Evolutionary conservation across 2,797 vertebrate species (phyloP), one percentile per base, ranked within the genome.

Genomic region (Pogonophryne albipinna): DNA sequence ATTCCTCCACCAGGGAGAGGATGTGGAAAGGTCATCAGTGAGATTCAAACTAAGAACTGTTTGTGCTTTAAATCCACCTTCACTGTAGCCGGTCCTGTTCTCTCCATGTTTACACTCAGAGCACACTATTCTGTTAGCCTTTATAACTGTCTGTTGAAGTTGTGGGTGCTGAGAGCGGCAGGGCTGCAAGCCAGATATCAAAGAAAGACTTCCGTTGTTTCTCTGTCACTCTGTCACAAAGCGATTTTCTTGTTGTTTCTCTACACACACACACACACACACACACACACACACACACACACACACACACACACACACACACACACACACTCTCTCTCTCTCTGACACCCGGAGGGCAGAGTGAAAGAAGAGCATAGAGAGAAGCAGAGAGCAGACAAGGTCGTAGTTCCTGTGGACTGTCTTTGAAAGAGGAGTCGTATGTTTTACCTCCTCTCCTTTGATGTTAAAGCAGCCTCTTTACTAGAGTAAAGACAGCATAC

Each of bases 401-500:
- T 92, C 82, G 31, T 72, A 50, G 85, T 86, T 92, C 85, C 87
- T 82, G 87, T 88, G 78, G 92, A 85, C 88, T 82, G 89, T 88
- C 89, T 92, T 92, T 94, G 92, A 93, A 94, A 94, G 82, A 80
- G 68, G 84, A 90, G 85, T 89, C 67, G 11, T 79, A 45, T 90
- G 88, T 85, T 88, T 92, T 87, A 74, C 82, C 86, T 80, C 74
- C 52, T 16, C 34, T 76, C 47, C 89, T 95, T 94, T 95, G 93
- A 95, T 92, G 93, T 87, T 87, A 87, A 93, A 92, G 84, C 88
- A 89, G 87, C 78, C 87, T 90, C 87, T 92, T 91, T 82, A 91
- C 85, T 66, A 73, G 86, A 78, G 85, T 89, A 91, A 87, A 90
- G 87, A 89, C 52, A 55, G 72, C 55, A 56, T 70, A 91, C 85